Percentiles rank a stretch among this genome's conserved stretches.
phyloP scores from a whole-genome alignment of 2,888 invertebrate species.

The Dolichopus griseipennis region DNA sequence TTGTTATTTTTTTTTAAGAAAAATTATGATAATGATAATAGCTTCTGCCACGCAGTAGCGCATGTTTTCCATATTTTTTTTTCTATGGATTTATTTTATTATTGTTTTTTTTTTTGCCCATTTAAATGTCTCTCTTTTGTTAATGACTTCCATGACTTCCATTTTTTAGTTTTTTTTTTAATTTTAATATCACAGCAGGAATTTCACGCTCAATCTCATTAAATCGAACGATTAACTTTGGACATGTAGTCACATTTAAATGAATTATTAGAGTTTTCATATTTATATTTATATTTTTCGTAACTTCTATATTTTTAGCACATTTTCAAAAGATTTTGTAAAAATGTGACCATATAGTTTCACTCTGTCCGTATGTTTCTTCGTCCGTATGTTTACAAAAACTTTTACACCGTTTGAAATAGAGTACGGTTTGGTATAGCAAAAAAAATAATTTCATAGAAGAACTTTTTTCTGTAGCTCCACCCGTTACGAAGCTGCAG shows the following conservation, averaged over 20 bases:
- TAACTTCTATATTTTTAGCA: too few species aligned
- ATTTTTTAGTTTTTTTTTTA: background rate
- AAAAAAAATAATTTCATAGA: too few species aligned
- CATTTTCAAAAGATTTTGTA: too few species aligned
- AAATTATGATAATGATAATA: conserved; percentile 3
- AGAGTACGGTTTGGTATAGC: too few species aligned
- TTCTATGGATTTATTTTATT: background rate
- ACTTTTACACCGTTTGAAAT: too few species aligned
- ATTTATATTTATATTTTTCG: too few species aligned
- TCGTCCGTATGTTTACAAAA: too few species aligned
- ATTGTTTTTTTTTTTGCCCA: background rate
- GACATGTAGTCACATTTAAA: conserved; percentile 6
- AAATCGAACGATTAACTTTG: background rate
- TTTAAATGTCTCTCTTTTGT: conserved; percentile 3
- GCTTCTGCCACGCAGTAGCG: conserved; percentile 6
- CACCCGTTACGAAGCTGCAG: too few species aligned
- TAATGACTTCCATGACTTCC: conserved; percentile 6
- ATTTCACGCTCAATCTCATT: conserved; percentile 6
- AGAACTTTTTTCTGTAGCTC: too few species aligned
- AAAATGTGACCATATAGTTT: too few species aligned
- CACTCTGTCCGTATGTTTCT: too few species aligned
- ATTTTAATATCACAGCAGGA: conserved; percentile 6
- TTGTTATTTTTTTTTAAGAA: background rate
- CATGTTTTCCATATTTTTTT: background rate
- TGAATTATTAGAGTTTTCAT: conserved; percentile 3